Base-by-base conservation (phyloP, 2,888 invertebrate species). In the Nomada flava region DNA sequence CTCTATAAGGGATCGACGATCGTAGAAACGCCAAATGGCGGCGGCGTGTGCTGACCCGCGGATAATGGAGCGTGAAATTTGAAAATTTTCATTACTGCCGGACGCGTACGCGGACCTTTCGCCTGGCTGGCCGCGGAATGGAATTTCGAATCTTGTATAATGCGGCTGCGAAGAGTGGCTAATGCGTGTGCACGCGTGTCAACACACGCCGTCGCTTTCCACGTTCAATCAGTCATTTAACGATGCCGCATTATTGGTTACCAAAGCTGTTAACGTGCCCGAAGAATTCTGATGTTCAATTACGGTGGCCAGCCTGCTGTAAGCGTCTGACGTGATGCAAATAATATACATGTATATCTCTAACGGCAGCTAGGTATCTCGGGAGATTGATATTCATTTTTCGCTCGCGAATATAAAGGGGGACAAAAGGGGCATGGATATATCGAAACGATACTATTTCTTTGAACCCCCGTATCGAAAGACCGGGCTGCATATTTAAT, bases 1-100 rank as follows among this genome's bases (percentile, higher is more conserved):
- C 73, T 60, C 53, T 52, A 23, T 72, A 53, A 57, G 80, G 84
- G 76, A 76, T 76, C 53, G 80, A 42, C 83, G 81, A 83, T 85
- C 91, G 92, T 91, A 90, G 90, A 91, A 90, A 90, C 83, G 90
- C 92, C 93, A 93, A 93, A 93, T 93, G 93, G 91, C 90, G 81
- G 65, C 73, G 86, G 84, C 26, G 70, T 26, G 57, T 55, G 68
- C 71, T 62, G 76, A 44, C 63, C 55, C 82, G 82, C 83, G 90
- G 86, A 93, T 92, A 93, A 93, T 93, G 93, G 93, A 92, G 93
- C 93, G 93, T 93, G 90, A 93, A 93, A 93, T 93, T 93, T 93
- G 90, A 92, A 93, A 93, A 91, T 90, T 91, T 92, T 92, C 91
- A 91, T 92, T 92, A 91, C 89, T 83, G 74, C 69, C 75, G 83